Conservation (phyloP, 2,888 invertebrate genomes). For the Branchellion lobata region DNA sequence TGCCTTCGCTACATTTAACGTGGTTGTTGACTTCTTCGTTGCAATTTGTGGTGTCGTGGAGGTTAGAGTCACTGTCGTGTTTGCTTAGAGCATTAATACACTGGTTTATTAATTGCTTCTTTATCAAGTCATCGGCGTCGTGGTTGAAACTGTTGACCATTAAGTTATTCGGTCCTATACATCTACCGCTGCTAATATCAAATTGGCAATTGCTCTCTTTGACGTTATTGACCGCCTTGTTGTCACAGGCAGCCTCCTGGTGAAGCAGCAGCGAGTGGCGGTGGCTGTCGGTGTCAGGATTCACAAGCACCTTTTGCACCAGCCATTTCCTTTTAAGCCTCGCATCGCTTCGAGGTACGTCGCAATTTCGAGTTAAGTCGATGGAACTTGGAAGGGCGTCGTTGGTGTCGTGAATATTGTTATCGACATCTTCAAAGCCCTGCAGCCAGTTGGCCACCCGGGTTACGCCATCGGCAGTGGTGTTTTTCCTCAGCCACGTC, state of each 20-base stretch:
- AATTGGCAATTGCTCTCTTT: background rate
- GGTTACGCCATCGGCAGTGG: background rate
- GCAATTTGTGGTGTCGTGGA: too few species aligned
- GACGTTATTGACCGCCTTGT: background rate
- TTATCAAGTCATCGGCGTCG: background rate
- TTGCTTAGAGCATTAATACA: conserved; percentile 6
- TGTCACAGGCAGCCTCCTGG: background rate
- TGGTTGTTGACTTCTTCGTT: too few species aligned
- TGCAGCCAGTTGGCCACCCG: background rate
- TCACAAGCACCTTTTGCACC: background rate
- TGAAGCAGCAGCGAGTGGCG: background rate
- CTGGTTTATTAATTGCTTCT: background rate
- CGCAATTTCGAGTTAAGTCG: too few species aligned
- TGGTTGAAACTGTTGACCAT: background rate
- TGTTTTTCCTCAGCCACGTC: background rate
- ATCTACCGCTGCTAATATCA: background rate
- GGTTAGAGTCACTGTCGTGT: background rate
- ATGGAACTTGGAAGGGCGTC: too few species aligned
- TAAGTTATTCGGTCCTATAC: background rate
- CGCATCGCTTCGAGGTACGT: too few species aligned
- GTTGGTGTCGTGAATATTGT: background rate
- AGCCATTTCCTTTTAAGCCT: background rate
- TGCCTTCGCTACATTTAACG: background rate
- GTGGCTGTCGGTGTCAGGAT: background rate
- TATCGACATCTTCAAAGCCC: background rate